Conservation (phyloP, 2,888 invertebrate species). For the Sminthurinus aureus region DNA sequence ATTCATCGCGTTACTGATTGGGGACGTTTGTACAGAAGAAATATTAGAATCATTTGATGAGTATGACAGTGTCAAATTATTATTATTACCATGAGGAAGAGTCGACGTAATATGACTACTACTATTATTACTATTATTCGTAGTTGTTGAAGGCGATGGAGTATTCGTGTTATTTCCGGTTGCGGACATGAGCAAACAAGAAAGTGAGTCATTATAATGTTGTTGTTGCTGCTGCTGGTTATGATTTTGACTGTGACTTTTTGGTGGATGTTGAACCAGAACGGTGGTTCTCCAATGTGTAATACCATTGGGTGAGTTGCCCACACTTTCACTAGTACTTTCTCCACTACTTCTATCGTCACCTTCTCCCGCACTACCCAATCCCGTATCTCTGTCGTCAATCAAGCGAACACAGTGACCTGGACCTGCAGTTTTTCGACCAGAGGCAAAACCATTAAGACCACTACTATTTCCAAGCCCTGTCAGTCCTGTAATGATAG, state of each 20-base stretch:
- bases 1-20: neutral
- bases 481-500: neutral
- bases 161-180: neutral
- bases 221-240: neutral
- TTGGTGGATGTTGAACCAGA: conserved; percentile 55
- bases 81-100: neutral
- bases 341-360: neutral
- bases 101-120: neutral
- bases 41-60: neutral
- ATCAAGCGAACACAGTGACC: conserved; percentile 42
- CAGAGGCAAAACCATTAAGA: neutral
- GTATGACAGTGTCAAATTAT: neutral
- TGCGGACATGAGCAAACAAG: conserved; percentile 33
- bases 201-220: conserved; percentile 20
- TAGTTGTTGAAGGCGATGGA: conserved; percentile 10
- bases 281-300: conserved; percentile 56
- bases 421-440: conserved; percentile 29
- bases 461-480: neutral
- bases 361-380: neutral
- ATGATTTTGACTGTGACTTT: conserved; percentile 39
- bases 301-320: conserved; percentile 18
- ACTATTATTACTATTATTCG: neutral
- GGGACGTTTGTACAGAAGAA: neutral
- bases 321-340: conserved; percentile 6
- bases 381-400: conserved; percentile 10